Conservation (phyloP, 1,140 invertebrate genomes). For the Teleogryllus occipitalis region DNA sequence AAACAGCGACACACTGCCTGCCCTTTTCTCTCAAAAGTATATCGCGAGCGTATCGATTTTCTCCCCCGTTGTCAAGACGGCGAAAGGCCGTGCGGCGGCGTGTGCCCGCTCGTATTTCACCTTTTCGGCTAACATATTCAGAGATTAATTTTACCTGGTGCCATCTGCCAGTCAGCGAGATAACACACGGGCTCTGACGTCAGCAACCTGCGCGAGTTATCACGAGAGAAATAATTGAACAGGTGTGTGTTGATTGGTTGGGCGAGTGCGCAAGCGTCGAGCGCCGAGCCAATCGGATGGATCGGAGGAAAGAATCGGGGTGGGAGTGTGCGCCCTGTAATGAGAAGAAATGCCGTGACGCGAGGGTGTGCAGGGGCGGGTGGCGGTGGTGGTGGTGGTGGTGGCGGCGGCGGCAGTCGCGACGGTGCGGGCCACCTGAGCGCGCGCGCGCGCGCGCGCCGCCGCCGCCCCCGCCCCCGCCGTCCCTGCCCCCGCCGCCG, state of each 20-base stretch:
- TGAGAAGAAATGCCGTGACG: not conserved
- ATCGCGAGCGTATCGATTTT: too few relatives aligned
- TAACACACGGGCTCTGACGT: not conserved
- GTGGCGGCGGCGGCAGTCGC: too few relatives aligned
- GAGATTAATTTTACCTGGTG: not conserved
- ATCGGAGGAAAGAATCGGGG: not conserved
- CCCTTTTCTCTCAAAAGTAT: too few relatives aligned
- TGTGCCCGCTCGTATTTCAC: too few relatives aligned
- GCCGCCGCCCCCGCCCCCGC: too few relatives aligned
- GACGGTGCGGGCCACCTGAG: too few relatives aligned
- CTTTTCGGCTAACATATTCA: not conserved
- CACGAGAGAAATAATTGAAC: conserved; percentile 4
- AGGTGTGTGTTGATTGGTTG: conserved; percentile 3
- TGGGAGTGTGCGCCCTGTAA: not conserved
- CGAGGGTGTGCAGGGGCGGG: not conserved
- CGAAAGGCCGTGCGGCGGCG: too few relatives aligned
- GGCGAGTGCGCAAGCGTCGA: not conserved
- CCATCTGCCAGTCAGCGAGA: not conserved
- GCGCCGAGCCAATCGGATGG: not conserved
- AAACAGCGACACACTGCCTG: not conserved
- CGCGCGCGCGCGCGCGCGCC: too few relatives aligned
- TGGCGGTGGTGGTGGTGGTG: not conserved
- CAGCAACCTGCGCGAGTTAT: not conserved
- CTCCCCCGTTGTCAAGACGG: too few relatives aligned
- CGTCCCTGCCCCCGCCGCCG: too few relatives aligned